phyloP scores from a whole-genome alignment of 1,140 invertebrate species.

The Trinorchestia longiramus region DNA sequence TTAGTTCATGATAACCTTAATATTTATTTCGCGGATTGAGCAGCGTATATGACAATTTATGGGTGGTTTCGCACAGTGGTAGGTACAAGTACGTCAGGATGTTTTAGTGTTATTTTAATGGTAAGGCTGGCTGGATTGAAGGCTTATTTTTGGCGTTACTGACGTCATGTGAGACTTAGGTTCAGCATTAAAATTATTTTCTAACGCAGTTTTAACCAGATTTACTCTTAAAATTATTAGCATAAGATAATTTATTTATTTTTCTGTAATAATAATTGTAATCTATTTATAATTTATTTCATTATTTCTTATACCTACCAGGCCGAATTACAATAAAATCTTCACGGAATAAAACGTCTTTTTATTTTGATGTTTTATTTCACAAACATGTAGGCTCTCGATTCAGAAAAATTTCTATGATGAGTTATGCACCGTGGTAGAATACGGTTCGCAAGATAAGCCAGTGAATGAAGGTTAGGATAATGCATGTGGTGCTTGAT shows the following conservation, averaged over 20 bases:
- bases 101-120: neutral
- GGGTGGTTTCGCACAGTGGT: neutral
- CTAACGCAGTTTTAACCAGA: no score
- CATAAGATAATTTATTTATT: no score
- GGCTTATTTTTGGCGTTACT: no score
- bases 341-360: neutral
- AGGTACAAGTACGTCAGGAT: neutral
- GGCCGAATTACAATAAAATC: neutral
- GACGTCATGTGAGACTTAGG: neutral
- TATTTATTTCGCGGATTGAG: neutral
- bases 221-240: no score
- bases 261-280: no score
- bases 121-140: neutral
- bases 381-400: neutral
- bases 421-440: neutral
- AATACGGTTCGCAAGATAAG: neutral
- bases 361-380: neutral
- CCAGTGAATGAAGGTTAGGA: neutral
- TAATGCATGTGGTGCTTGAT: neutral
- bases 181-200: neutral
- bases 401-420: neutral
- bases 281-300: no score
- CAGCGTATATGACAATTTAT: neutral
- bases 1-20: neutral
- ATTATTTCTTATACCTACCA: neutral